Percentiles rank a stretch among this genome's conserved stretches.
Conservation (phyloP, 2,888 invertebrate species). For the Clistopyga incitator region DNA sequence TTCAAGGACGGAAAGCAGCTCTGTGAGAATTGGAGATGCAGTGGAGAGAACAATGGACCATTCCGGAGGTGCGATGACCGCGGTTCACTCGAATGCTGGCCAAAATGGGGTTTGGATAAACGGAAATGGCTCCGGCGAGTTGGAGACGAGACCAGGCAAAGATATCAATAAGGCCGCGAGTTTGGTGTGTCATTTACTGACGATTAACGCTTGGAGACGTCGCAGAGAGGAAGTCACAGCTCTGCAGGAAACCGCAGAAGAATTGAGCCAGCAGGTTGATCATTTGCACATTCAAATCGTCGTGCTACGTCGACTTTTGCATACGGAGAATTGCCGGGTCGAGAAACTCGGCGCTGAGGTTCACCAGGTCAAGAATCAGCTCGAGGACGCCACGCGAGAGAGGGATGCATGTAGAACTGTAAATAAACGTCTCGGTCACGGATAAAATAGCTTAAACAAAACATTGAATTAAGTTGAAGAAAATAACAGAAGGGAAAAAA, state of each 20-base stretch:
- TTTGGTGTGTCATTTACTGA: slow-evolving; percentile 84
- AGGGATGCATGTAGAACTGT: slow-evolving; percentile 83
- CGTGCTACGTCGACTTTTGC: slow-evolving; percentile 86
- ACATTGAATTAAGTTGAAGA: background rate
- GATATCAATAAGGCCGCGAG: slow-evolving; percentile 83
- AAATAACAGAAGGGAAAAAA: background rate
- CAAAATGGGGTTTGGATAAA: slow-evolving; percentile 68
- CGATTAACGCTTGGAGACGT: slow-evolving; percentile 86
- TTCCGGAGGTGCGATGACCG: background rate
- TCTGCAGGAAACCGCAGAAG: slow-evolving; percentile 84
- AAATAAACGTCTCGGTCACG: slow-evolving; percentile 50
- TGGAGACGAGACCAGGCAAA: slow-evolving; percentile 36
- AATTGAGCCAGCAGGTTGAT: slow-evolving; percentile 84
- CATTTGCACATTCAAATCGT: slow-evolving; percentile 86
- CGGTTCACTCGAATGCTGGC: background rate
- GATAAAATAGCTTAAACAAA: background rate
- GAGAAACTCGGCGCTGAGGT: slow-evolving; percentile 84
- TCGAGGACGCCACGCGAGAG: slow-evolving; percentile 84
- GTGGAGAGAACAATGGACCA: slow-evolving; percentile 62
- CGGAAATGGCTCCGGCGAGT: slow-evolving; percentile 30
- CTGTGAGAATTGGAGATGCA: slow-evolving; percentile 66
- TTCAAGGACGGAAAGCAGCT: slow-evolving; percentile 65
- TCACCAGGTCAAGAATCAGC: slow-evolving; percentile 85
- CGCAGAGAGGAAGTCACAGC: slow-evolving; percentile 85
- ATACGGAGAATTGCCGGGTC: slow-evolving; percentile 86